Conservation (phyloP, 1,140 invertebrate genomes). For the Colletes gigas region DNA sequence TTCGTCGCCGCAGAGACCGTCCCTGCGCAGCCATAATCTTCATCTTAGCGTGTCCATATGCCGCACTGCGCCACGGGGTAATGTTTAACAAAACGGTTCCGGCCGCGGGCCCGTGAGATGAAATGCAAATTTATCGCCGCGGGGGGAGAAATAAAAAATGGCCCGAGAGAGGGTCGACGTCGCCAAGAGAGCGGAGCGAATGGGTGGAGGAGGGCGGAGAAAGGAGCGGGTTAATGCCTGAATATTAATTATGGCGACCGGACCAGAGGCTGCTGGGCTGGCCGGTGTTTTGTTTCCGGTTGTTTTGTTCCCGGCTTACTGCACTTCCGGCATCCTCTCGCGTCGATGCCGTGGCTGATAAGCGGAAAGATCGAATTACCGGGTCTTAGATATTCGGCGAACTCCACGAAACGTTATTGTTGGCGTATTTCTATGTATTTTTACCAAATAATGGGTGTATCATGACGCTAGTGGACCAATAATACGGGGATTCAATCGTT, state of each 20-base stretch:
- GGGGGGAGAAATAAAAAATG: conserved; percentile 51
- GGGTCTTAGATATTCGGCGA: too few species aligned
- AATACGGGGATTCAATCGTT: too few species aligned
- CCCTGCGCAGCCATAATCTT: conserved; percentile 19
- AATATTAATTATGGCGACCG: conserved; percentile 73
- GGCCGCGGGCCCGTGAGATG: conserved; percentile 40
- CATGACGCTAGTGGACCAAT: too few species aligned
- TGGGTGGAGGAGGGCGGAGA: conserved; percentile 27
- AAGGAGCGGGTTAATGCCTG: conserved; percentile 65
- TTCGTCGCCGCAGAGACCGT: conserved; percentile 16
- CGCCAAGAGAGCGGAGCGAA: not conserved
- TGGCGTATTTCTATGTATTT: too few species aligned
- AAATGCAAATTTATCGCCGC: conserved; percentile 73
- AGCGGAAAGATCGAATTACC: too few species aligned
- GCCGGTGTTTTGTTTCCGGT: conserved; percentile 66
- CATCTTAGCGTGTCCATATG: conserved; percentile 55
- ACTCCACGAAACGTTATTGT: too few species aligned
- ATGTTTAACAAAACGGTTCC: conserved; percentile 71
- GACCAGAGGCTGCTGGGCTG: conserved; percentile 49
- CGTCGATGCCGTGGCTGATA: too few species aligned
- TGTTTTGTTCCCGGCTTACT: conserved; percentile 52
- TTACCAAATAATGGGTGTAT: too few species aligned
- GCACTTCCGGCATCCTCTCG: too few species aligned
- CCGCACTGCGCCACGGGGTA: conserved; percentile 53
- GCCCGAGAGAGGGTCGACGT: not conserved